These are phyloP conservation scores for Piprites chloris DNA, from an alignment of 2,113 vertebrate genomes.

Conservation along the genomic window DNA sequence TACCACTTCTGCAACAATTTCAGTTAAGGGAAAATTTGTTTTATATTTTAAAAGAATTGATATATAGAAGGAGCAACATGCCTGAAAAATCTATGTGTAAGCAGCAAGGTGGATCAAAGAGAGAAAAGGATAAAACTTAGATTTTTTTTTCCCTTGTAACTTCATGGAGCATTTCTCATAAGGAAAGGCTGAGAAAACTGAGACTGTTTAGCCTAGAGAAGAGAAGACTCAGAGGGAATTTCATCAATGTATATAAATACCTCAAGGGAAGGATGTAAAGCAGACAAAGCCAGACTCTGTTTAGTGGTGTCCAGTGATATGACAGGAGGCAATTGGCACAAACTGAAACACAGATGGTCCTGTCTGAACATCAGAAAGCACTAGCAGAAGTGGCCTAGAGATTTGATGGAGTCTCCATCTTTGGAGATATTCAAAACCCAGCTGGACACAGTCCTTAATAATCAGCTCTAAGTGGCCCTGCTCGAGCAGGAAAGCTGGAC, in stretches of 20 bases:
- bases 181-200: background rate
- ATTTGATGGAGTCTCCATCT: background rate
- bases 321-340: background rate
- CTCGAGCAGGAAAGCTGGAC: background rate
- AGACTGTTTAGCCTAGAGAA: background rate
- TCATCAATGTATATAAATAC: background rate
- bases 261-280: background rate
- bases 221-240: background rate
- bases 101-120: background rate
- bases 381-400: background rate
- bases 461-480: background rate
- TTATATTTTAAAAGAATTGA: background rate
- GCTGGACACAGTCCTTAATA: accelerated
- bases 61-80: background rate
- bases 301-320: background rate
- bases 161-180: background rate
- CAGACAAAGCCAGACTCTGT: background rate
- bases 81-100: background rate
- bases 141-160: background rate
- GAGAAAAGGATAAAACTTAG: background rate
- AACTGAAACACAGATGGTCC: background rate
- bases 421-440: background rate
- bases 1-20: background rate
- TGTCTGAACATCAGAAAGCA: background rate
- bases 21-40: background rate